Evolutionary conservation across 2,797 vertebrate species (phyloP), one percentile per base, ranked within the genome.

Genomic region (Peromyscus melanophrys): DNA sequence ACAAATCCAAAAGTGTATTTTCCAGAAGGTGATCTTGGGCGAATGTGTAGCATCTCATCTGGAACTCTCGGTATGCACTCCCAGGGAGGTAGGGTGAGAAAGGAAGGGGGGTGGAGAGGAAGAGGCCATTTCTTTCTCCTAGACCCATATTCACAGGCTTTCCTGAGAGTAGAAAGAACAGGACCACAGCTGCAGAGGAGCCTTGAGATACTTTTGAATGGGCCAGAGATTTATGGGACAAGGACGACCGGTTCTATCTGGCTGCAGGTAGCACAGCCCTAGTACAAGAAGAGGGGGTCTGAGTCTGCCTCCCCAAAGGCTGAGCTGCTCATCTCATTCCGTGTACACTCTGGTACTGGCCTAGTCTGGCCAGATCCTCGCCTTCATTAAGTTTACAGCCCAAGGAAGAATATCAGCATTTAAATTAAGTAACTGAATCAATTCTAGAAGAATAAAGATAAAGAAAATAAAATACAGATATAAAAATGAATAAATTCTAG

Each of bases 281-380:
- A 2, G 52, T 4, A 10, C 3, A 5, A 43, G 37, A 57, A 61
- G 8, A 92, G 75, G 49, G 9, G 10, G 1, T 40, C 37, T 1
- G 7, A 31, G 55, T 12, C 4, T 4, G 2, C 69, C 19, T 65
- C 49, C 59, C n/a, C 31, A 1, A 83, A 88, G 40, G 59, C 43
- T 81, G 76, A 37, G 31, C 16, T 37, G 0, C 27, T 80, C 5
- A 1, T 40, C 43, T 52, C 9, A 40, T 19, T 81, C 78, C 1
- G 4, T 4, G 57, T 43, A 4, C 0, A 2, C 25, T 52, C 40
- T 31, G 16, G 59, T 0, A 12, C 34, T 52, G 5, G 55, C 78
- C 43, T 37, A 5, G 34, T 61, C 59, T 37, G 84, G 69, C n/a
- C 31, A 61, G 21, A 63, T 63, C 63, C 78, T 73, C 4, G 6